Conservation (phyloP, 1,140 invertebrate genomes). For the Notospermus geniculatus region DNA sequence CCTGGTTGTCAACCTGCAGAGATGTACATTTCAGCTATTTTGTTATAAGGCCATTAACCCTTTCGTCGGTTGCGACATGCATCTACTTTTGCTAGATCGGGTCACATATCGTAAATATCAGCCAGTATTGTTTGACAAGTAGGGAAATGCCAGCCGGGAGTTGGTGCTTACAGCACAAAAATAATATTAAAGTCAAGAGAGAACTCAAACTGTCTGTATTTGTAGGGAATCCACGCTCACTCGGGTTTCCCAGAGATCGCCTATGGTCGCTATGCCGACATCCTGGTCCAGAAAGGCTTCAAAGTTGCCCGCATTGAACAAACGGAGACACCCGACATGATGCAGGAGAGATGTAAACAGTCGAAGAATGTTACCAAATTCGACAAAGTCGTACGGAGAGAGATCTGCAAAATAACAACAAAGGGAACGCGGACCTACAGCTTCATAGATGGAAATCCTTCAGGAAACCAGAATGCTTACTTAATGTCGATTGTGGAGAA, state of each 20-base stretch:
- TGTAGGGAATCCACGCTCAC: constrained; percentile 88
- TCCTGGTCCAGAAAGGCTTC: constrained; percentile 87
- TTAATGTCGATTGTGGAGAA: constrained; percentile 49
- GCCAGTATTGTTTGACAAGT: no score
- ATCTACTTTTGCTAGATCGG: no score
- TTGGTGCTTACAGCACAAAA: no score
- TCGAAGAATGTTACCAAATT: constrained; percentile 69
- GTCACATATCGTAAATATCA: no score
- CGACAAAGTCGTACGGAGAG: constrained; percentile 87
- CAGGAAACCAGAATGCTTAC: constrained; percentile 38
- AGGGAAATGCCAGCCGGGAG: no score
- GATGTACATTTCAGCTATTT: no score
- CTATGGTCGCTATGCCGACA: constrained; percentile 82
- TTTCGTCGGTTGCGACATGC: no score
- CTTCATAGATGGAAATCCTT: constrained; percentile 46
- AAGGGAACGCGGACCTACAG: constrained; percentile 70
- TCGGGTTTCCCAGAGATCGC: constrained; percentile 94
- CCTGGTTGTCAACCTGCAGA: no score
- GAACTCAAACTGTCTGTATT: constrained; percentile 18
- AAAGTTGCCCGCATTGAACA: constrained; percentile 97
- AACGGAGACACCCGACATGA: constrained; percentile 96
- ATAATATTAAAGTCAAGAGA: no score
- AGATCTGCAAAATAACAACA: constrained; percentile 88
- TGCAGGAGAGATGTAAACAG: constrained; percentile 71
- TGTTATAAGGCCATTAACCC: no score